Evolutionary conservation across 2,113 vertebrate genomes (phyloP).

Genomic region (Toxostoma redivivum): DNA sequence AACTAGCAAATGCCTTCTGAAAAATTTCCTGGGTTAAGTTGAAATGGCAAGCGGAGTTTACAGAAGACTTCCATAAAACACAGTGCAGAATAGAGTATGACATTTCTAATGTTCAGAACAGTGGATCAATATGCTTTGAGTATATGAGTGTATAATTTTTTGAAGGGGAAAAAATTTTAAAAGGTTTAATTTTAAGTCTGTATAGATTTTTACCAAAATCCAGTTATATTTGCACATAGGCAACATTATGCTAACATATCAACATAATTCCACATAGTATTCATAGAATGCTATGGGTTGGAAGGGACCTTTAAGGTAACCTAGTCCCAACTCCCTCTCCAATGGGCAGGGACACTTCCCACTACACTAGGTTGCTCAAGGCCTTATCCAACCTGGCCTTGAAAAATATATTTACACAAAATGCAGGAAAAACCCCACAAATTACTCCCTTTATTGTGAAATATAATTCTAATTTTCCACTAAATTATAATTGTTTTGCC

Average conservation of each 20-base stretch:
- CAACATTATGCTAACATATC: background rate
- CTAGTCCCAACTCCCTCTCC: background rate
- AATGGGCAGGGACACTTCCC: too few species aligned
- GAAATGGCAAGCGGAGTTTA: background rate
- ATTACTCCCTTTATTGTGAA: background rate
- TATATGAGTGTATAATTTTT: background rate
- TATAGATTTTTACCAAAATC: background rate
- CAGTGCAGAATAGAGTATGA: background rate
- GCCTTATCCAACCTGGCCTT: background rate
- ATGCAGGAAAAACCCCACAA: background rate
- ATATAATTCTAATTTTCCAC: background rate
- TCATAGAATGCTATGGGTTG: background rate
- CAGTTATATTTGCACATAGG: background rate
- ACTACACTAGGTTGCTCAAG: background rate
- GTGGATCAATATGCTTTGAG: background rate
- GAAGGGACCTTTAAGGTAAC: background rate
- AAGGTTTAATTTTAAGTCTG: background rate
- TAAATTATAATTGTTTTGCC: background rate
- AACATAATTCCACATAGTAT: background rate
- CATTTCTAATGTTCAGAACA: background rate
- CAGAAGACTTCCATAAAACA: background rate
- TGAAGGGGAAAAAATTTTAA: background rate
- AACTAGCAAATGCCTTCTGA: background rate
- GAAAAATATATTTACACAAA: background rate
- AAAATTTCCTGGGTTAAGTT: background rate